Conservation (phyloP, 2,888 invertebrate species). For the Agonopterix subpropinquella region DNA sequence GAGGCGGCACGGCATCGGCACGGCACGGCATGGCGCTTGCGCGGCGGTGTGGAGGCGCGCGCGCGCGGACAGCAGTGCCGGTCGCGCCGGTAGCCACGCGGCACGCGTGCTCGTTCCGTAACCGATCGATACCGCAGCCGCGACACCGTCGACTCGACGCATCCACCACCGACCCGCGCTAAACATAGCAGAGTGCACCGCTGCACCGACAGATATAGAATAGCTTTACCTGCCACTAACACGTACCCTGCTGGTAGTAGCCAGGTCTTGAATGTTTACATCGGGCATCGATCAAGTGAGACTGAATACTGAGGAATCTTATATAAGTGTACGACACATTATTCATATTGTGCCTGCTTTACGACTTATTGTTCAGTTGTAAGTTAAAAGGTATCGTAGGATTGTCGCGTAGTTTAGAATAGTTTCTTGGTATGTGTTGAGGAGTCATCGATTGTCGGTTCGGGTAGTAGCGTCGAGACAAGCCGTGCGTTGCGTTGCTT, state of each 20-base stretch:
- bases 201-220: constrained; percentile 40
- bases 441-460: constrained; percentile 15
- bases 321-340: constrained; percentile 21
- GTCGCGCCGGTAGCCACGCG: constrained; percentile 68
- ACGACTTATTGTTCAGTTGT: constrained; percentile 9
- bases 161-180: constrained; percentile 25
- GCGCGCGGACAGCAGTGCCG: constrained; percentile 55
- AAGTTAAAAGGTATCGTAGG: constrained; percentile 1
- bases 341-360: constrained; percentile 6
- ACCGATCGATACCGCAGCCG: constrained; percentile 33
- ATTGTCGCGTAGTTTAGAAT: constrained; percentile 1
- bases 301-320: constrained; percentile 16
- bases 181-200: constrained; percentile 61
- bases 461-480: constrained; percentile 31
- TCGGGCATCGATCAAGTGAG: constrained; percentile 12
- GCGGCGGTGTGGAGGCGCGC: constrained; percentile 46
- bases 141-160: constrained; percentile 13
- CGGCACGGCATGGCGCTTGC: constrained; percentile 17
- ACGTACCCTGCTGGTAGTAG: constrained; percentile 24
- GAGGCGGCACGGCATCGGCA: no score
- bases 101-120: constrained; percentile 51
- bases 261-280: constrained; percentile 15
- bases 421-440: not conserved
- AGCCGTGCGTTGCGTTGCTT: no score
- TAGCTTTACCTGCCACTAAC: constrained; percentile 25